phyloP scores from a whole-genome alignment of 2,888 invertebrate genomes.

The Caenorhabditis parvicauda region DNA sequence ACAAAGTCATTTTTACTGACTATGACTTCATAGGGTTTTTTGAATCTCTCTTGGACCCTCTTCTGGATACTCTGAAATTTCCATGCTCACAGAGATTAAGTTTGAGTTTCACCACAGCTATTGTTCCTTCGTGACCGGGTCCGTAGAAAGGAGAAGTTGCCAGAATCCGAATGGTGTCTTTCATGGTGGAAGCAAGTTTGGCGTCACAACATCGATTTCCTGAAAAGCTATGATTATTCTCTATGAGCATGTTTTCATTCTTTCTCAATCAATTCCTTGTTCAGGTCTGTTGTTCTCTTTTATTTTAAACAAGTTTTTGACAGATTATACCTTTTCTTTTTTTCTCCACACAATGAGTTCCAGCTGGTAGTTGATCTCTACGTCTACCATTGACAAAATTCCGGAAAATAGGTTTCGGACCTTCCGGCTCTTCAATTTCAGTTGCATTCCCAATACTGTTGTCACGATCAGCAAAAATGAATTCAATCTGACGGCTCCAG shows the following conservation, averaged over 20 bases:
- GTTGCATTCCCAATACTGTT: too few relatives aligned
- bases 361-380: constrained; percentile 21
- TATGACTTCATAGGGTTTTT: constrained; percentile 29
- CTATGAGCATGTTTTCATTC: too few relatives aligned
- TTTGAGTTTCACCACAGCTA: constrained; percentile 31
- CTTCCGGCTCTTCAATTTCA: constrained; percentile 23
- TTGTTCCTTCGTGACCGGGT: constrained; percentile 18
- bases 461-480: too few relatives aligned
- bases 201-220: constrained; percentile 37
- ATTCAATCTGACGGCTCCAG: too few relatives aligned
- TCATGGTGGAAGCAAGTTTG: constrained; percentile 27
- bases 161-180: constrained; percentile 28
- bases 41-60: constrained; percentile 31
- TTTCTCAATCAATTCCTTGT: background rate
- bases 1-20: constrained; percentile 32
- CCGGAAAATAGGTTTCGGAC: constrained; percentile 26
- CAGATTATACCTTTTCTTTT: too few relatives aligned
- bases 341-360: constrained; percentile 29
- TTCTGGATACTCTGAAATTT: constrained; percentile 22
- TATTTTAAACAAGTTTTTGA: background rate
- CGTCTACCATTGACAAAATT: constrained; percentile 23
- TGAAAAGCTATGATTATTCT: too few relatives aligned
- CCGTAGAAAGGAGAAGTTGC: constrained; percentile 31
- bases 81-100: too few relatives aligned
- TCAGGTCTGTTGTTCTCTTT: background rate